These are phyloP conservation scores for Eupelmus urozonus DNA, from an alignment of 2,888 invertebrate genomes.

Conservation along the genomic window DNA sequence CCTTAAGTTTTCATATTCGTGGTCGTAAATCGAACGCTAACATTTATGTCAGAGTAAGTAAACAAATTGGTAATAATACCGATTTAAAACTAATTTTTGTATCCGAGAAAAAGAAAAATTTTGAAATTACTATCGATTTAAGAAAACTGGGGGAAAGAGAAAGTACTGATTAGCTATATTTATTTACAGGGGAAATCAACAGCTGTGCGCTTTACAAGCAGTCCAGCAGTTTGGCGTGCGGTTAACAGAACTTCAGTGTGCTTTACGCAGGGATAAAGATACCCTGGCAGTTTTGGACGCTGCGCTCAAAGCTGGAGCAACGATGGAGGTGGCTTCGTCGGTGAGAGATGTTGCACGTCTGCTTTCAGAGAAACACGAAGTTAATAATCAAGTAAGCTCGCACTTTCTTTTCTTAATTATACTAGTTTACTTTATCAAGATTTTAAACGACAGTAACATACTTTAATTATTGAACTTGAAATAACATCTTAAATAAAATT, in stretches of 20 bases:
- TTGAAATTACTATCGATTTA: too few species aligned
- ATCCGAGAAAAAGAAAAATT: too few species aligned
- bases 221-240: constrained; percentile 88
- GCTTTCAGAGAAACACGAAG: constrained; percentile 79
- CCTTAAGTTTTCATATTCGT: too few species aligned
- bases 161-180: not conserved
- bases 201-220: constrained; percentile 85
- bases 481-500: too few species aligned
- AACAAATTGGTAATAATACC: not conserved
- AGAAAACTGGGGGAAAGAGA: too few species aligned
- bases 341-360: constrained; percentile 81
- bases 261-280: constrained; percentile 85
- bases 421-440: too few species aligned
- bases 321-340: constrained; percentile 79
- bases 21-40: too few species aligned
- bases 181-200: constrained; percentile 82
- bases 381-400: constrained; percentile 68
- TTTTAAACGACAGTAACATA: too few species aligned
- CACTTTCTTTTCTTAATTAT: too few species aligned
- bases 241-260: constrained; percentile 86
- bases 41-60: too few species aligned
- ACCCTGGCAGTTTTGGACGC: constrained; percentile 80
- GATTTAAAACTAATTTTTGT: too few species aligned
- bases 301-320: constrained; percentile 77
- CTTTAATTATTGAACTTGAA: too few species aligned